Base-by-base conservation (phyloP, 2,113 vertebrate species). In the Cyprinodon brontotheroides region DNA sequence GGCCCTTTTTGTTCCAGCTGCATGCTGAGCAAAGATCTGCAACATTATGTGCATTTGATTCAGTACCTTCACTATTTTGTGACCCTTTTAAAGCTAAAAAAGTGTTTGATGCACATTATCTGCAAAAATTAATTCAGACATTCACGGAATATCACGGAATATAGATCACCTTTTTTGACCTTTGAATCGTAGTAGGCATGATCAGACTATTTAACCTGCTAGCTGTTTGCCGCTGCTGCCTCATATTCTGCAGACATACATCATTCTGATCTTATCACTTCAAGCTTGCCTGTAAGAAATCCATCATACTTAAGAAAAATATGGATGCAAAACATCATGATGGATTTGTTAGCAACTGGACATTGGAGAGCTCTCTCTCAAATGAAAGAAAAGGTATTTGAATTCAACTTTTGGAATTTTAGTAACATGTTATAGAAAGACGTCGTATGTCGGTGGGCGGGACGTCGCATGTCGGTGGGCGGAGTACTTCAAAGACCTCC, bases 261-360 rank as follows among this genome's bases (percentile, higher is more conserved):
- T 57, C 50, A 57, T 57, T 57, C 50, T 57, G 50, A 57, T 57
- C 50, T 57, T 57, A 57, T 57, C 50, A 57, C 50, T 57, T 57
- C 50, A 57, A 57, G 20, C 50, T 57, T 9, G 17, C 50, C 50
- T 17, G 50, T 9, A 8, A n/a, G 7, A 57, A 57, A 20, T n/a
- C 50, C 6, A n/a, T 57, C 50, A 57, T 57, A 57, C 50, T 57
- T 20, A 57, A 9, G 8, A 29, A 29, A 57, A n/a, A 57, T 57
- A 57, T 57, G 50, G 20, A 57, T 57, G 7, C 50, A 57, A 57
- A n/a, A 57, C 50, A 57, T 57, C 17, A 20, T 53, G 50, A 57
- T 57, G 17, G 20, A 57, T 57, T 57, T 57, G 50, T 57, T 57
- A 57, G 20, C 20, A 3, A 3, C 50, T 57, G 50, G n/a, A 2